phyloP scores from a whole-genome alignment of 2,113 vertebrate species.

The Micromys minutus region DNA sequence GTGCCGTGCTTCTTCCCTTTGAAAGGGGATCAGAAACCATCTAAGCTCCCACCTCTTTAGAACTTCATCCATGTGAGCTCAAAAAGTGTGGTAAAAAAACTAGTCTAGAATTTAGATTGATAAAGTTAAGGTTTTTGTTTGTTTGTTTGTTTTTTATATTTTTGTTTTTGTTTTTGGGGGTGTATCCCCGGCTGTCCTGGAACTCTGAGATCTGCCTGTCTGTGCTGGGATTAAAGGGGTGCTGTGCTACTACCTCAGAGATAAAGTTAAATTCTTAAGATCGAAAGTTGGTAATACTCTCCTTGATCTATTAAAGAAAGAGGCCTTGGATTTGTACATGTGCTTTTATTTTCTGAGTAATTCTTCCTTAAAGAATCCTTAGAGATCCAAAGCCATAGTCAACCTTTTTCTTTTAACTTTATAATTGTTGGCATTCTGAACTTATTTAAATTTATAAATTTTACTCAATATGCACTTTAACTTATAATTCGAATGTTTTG shows the following conservation, averaged over 20 bases:
- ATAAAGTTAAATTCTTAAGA: constrained; percentile 28
- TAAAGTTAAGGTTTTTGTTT: neutral
- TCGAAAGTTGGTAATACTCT: neutral
- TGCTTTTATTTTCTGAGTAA: constrained; percentile 34
- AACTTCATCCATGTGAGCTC: neutral
- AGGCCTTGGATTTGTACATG: neutral
- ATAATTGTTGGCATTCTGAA: constrained; percentile 1
- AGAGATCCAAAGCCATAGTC: constrained; percentile 34
- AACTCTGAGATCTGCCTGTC: neutral
- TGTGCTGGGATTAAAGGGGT: neutral
- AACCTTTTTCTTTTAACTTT: neutral
- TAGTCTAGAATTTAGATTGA: neutral
- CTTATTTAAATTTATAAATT: constrained; percentile 35
- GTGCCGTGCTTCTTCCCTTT: neutral
- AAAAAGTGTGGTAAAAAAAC: neutral
- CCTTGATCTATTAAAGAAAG: neutral
- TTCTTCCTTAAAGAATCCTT: constrained; percentile 26
- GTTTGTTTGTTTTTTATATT: neutral
- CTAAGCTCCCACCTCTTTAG: neutral
- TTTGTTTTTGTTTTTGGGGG: neutral
- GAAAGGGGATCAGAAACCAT: constrained; percentile 30
- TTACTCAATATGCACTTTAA: neutral
- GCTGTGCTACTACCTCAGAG: neutral
- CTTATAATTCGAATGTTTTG: constrained; percentile 32
- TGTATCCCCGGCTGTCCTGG: neutral